Conservation (phyloP, 2,113 vertebrate species). For the Pipa parva region DNA sequence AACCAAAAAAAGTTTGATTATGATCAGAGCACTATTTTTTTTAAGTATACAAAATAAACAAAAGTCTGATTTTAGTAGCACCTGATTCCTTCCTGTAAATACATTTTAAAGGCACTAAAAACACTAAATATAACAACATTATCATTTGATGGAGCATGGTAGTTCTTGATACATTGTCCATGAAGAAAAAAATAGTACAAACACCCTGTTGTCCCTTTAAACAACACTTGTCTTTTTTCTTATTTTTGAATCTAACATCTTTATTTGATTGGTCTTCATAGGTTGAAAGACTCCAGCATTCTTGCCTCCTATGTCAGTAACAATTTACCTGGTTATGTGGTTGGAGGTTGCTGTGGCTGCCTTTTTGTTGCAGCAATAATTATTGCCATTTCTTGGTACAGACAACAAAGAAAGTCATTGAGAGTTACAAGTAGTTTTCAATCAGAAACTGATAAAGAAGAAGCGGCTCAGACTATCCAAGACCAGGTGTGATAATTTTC, state of each 20-base stretch:
- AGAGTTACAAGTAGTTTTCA: conserved; percentile 7
- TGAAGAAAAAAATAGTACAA: too few species aligned
- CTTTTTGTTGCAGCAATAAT: conserved; percentile 3
- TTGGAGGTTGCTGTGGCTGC: background rate
- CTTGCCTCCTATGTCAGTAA: background rate
- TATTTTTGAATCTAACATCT: background rate
- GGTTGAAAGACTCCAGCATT: background rate
- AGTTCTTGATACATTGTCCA: too few species aligned
- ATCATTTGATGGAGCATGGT: too few species aligned
- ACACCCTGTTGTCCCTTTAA: too few species aligned
- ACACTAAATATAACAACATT: too few species aligned
- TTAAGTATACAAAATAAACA: too few species aligned
- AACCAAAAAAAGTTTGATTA: too few species aligned
- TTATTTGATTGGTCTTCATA: background rate
- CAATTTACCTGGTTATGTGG: background rate
- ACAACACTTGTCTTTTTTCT: too few species aligned
- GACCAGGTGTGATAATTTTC: background rate
- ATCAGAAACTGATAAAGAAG: background rate
- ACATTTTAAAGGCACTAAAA: too few species aligned
- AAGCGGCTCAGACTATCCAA: background rate
- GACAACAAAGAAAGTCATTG: background rate
- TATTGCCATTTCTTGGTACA: conserved; percentile 2
- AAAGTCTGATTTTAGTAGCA: too few species aligned
- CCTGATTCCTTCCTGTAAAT: too few species aligned
- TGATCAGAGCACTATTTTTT: too few species aligned